Base-by-base conservation (phyloP, 2,113 vertebrate genomes). In the Cranoglanis bouderius region DNA sequence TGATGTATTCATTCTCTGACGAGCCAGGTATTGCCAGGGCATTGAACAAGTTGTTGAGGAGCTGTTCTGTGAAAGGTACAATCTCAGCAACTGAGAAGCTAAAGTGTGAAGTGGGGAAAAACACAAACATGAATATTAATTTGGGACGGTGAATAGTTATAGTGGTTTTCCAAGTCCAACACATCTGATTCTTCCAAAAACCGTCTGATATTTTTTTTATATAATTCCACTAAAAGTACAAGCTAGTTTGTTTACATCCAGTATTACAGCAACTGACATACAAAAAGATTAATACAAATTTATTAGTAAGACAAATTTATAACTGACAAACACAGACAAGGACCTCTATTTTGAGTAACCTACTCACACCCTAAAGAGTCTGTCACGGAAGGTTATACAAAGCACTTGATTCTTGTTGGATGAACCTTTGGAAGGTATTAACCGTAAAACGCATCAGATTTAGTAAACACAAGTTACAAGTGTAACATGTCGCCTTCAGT, bases 1-100 rank as follows among this genome's bases (percentile, higher is more conserved):
- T 99, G 90, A 99, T 98, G 92, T 99, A 99, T 89, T 99, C 98
- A 89, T 99, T 99, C 94, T 99, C 98, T 89, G 97, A 97, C 18
- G 98, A 99, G 81, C 98, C 98, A 91, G 98, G 98, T 91, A 98
- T 95, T 0, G 97, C 95, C 89, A 99, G 94, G 0, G 98, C 96
- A 94, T 99, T 99, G 94, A 99, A 99, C 92, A 99, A 96, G 93
- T 99, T 96, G 93, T 96, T 98, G 92, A 99, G 95, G 85, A 99
- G 94, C 93, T 97, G 97, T 91, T 99, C 98, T n/a, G 97, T 97
- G 89, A 97, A 98, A 0, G 97, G 97, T 59, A 96, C 96, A 92
- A 99, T 97, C 93, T 99, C 98, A 93, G 95, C 94, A 88, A 97
- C 92, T 87, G 96, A 96, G 92, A 99, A 97, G 80, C 98, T 99